Base-by-base conservation (phyloP, 2,113 vertebrate genomes). In the Gymnarchus niloticus region DNA sequence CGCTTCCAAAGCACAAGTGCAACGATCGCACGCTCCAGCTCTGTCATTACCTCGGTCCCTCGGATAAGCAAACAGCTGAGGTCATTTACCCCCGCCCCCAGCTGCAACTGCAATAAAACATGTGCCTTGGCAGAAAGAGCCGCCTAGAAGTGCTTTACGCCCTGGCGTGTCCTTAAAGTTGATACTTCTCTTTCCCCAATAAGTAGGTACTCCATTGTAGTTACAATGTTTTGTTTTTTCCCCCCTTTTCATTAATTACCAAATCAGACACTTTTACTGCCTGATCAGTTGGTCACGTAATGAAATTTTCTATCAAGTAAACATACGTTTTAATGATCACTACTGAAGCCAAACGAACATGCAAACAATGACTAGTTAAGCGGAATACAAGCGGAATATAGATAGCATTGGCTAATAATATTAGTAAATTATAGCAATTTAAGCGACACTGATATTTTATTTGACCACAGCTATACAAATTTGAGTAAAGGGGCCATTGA, bases 51-150 rank as follows among this genome's bases (percentile, higher is more conserved):
- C 85, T 86, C 2, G 41, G 54, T 77, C 88, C 85, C 87, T 85
- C 49, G 85, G 87, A 87, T 85, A 81, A 87, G 78, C 77, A 61
- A 73, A 65, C 82, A 57, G 51, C 83, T 59, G 87, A 89, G 87
- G 88, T 88, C 87, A 86, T 83, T 83, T 76, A 83, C 81, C 49
- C 23, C 84, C 78, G 80, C 65, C 85, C 83, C 83, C 80, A 65
- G 51, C n/a, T 46, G 49, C 46, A 56, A 81, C 49, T 78, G 57
- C 28, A 76, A 9, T 49, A 65, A 61, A 81, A 49, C 69, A 73
- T 82, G 85, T 85, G 88, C 41, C 51, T 73, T n/a, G 69, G 37
- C 37, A 69, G 84, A 37, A 73, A 25, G 7, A 56, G 41, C 37
- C 33, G 10, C 41, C 33, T 46, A 80, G 19, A 78, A 46, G 21